These are phyloP conservation scores for Limonius californicus DNA, from an alignment of 1,140 invertebrate genomes.

Conservation along the genomic window DNA sequence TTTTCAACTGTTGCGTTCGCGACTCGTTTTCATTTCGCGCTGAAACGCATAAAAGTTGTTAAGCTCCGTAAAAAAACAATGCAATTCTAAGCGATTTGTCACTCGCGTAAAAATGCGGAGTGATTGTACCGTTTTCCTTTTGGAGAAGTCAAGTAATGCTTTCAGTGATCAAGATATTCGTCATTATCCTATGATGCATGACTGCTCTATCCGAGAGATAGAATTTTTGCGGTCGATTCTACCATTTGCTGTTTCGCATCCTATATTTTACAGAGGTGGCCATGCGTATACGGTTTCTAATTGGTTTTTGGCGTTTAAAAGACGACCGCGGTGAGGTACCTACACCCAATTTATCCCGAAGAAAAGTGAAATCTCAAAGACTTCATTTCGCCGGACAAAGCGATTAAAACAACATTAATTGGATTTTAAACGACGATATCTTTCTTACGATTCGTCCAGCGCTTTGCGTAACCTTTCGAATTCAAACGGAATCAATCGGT, in stretches of 20 bases:
- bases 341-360: neutral
- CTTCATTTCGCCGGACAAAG: neutral
- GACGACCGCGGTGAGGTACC: neutral
- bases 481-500: too few relatives aligned
- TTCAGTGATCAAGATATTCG: slow-evolving; percentile 8
- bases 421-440: too few relatives aligned
- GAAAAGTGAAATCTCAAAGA: slow-evolving; percentile 2
- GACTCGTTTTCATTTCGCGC: neutral
- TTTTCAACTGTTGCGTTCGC: slow-evolving; percentile 5
- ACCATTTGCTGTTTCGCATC: neutral
- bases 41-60: neutral
- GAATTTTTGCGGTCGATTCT: neutral
- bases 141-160: slow-evolving; percentile 1
- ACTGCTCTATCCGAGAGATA: neutral
- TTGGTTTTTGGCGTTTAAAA: slow-evolving; percentile 5
- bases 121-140: slow-evolving; percentile 5
- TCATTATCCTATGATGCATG: slow-evolving; percentile 8
- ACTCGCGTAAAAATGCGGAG: neutral
- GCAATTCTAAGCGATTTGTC: slow-evolving; percentile 4
- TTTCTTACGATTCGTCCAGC: neutral
- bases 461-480: neutral
- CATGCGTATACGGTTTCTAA: slow-evolving; percentile 12
- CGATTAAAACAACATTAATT: too few relatives aligned
- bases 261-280: slow-evolving; percentile 9
- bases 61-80: neutral